Evolutionary conservation across 37 sponge, comb jelly and placozoan genomes (phyloP).

Genomic region (Chondrosia reniformis): DNA sequence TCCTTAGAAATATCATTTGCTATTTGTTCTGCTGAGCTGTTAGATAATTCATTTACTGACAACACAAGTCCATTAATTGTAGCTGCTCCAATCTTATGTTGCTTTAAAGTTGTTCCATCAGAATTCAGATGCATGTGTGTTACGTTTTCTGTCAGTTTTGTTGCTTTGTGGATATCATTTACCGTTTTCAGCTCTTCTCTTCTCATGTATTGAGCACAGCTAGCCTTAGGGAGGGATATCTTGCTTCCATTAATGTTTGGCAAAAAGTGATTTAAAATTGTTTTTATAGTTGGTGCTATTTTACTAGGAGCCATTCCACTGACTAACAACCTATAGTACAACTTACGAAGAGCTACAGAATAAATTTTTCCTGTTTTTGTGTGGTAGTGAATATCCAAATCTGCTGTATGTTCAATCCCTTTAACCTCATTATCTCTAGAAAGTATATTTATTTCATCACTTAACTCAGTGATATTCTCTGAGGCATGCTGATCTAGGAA

Average conservation of each 20-base stretch:
- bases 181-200: slow-evolving; percentile 27
- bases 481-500: neutral
- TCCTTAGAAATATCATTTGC: slow-evolving; percentile 22
- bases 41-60: slow-evolving; percentile 16
- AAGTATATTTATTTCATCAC: no score
- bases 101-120: slow-evolving; percentile 41
- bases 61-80: slow-evolving; percentile 26
- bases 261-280: neutral
- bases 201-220: slow-evolving; percentile 24
- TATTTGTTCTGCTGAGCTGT: slow-evolving; percentile 26
- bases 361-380: neutral
- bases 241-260: slow-evolving; percentile 7
- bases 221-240: slow-evolving; percentile 7
- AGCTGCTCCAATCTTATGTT: slow-evolving; percentile 28
- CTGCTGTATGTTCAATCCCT: no score
- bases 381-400: neutral
- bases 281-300: neutral
- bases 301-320: neutral
- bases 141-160: neutral
- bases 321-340: slow-evolving; percentile 24
- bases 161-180: slow-evolving; percentile 36
- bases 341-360: slow-evolving; percentile 14
- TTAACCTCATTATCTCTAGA: neutral
- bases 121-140: slow-evolving; percentile 28
- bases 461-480: neutral